Percentiles rank a stretch among this genome's conserved stretches.
These are phyloP conservation scores for Poecilia velifera DNA, from an alignment of 2,797 vertebrate genomes.

Conservation along the genomic window DNA sequence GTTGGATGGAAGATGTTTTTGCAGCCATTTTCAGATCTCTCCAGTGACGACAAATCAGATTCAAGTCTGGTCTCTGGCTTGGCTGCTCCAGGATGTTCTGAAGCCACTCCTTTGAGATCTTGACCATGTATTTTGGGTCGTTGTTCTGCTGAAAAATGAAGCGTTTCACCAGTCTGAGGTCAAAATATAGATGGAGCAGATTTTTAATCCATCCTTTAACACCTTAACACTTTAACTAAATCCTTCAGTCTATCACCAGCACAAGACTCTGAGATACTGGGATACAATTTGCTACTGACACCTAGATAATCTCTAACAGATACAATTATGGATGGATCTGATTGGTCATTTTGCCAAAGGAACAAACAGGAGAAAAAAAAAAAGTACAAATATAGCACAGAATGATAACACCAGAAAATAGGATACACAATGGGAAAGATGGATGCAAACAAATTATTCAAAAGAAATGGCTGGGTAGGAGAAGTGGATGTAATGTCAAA, in stretches of 20 bases:
- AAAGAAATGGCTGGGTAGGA: not conserved
- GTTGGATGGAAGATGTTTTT: no score
- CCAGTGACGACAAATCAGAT: no score
- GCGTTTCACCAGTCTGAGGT: no score
- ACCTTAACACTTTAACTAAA: constrained; percentile 38
- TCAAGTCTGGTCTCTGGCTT: no score
- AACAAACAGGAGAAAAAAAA: constrained; percentile 6
- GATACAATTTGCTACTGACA: constrained; percentile 66
- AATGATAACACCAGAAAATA: not conserved
- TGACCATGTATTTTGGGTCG: no score
- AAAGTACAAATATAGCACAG: not conserved
- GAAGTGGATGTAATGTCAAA: not conserved
- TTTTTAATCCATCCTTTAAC: not conserved
- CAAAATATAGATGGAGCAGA: no score
- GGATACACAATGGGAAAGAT: constrained; percentile 2
- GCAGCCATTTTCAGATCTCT: no score
- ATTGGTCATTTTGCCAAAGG: constrained; percentile 3
- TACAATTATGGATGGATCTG: constrained; percentile 44
- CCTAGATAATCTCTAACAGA: constrained; percentile 58
- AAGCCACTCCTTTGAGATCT: not conserved
- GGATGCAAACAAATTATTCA: not conserved
- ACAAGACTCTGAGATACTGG: constrained; percentile 58
- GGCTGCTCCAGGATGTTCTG: not conserved
- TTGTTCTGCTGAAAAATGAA: no score
- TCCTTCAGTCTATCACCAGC: constrained; percentile 44